Percentiles rank a stretch among this genome's conserved stretches.
phyloP scores from a whole-genome alignment of 2,888 invertebrate genomes.

The Biston stratarius region DNA sequence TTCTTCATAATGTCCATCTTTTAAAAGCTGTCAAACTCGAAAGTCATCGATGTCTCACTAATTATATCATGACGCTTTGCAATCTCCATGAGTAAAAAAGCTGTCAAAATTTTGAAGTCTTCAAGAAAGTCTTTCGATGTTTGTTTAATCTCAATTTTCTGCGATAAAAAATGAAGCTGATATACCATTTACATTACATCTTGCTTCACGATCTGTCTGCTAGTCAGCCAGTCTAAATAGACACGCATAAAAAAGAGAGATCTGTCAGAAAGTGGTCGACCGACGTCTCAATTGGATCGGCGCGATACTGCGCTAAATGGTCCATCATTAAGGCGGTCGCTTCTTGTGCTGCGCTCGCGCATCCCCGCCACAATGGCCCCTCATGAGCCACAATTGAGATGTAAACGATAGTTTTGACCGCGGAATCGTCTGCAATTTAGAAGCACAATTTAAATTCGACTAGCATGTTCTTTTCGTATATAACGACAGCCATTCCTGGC shows the following conservation, averaged over 20 bases:
- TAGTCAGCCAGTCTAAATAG: constrained; percentile 61
- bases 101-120: constrained; percentile 24
- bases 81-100: constrained; percentile 7
- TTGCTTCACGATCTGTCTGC: constrained; percentile 36
- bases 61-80: constrained; percentile 10
- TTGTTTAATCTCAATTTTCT: constrained; percentile 25
- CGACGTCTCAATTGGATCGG: constrained; percentile 69
- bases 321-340: constrained; percentile 67
- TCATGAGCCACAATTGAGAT: constrained; percentile 66
- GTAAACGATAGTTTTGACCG: constrained; percentile 54
- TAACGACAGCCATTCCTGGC: background rate
- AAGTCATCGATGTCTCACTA: constrained; percentile 15
- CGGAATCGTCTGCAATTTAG: constrained; percentile 39
- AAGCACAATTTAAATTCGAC: constrained; percentile 29
- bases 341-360: constrained; percentile 54
- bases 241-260: constrained; percentile 58
- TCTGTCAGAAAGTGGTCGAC: constrained; percentile 62
- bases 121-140: constrained; percentile 26
- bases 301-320: constrained; percentile 69
- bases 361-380: constrained; percentile 62
- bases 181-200: constrained; percentile 28
- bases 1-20: constrained; percentile 16
- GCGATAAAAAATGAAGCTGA: constrained; percentile 23
- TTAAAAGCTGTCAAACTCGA: constrained; percentile 19
- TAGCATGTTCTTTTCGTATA: constrained; percentile 16